These are phyloP conservation scores for Pollachius pollachius DNA, from an alignment of 2,113 vertebrate genomes.

Conservation along the genomic window DNA sequence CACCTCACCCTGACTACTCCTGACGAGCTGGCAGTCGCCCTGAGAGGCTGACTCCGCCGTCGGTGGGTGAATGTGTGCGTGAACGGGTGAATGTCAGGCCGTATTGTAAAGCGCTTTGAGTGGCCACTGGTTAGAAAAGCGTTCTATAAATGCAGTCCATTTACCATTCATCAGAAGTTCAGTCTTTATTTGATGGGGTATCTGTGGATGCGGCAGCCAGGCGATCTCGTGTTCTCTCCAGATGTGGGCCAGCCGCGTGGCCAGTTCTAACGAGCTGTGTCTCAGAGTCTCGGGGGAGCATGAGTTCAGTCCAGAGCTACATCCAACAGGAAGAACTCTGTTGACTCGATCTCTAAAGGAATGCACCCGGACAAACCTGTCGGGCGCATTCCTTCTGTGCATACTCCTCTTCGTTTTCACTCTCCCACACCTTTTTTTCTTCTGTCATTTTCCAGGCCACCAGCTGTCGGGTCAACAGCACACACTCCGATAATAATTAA, in stretches of 20 bases:
- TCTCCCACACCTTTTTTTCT: slow-evolving; percentile 20
- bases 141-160: no score
- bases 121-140: no score
- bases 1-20: no score
- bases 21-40: no score
- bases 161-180: no score
- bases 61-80: no score
- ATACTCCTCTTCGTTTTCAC: background rate
- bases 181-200: no score
- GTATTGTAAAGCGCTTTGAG: no score
- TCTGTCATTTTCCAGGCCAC: slow-evolving; percentile 4
- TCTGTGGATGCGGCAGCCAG: background rate
- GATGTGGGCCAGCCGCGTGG: slow-evolving; percentile 61
- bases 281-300: slow-evolving; percentile 37
- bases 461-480: slow-evolving; percentile 9
- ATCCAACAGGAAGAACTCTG: slow-evolving; percentile 6
- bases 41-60: no score
- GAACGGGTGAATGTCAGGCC: no score
- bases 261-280: slow-evolving; percentile 60
- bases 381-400: background rate
- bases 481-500: slow-evolving; percentile 5
- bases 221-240: slow-evolving; percentile 53
- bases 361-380: no score
- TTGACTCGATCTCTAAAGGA: no score
- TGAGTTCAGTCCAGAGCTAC: slow-evolving; percentile 50